Evolutionary conservation across 2,888 invertebrate genomes (phyloP), one percentile per base, ranked within the genome.

Genomic region (Drosophila multiciliata): DNA sequence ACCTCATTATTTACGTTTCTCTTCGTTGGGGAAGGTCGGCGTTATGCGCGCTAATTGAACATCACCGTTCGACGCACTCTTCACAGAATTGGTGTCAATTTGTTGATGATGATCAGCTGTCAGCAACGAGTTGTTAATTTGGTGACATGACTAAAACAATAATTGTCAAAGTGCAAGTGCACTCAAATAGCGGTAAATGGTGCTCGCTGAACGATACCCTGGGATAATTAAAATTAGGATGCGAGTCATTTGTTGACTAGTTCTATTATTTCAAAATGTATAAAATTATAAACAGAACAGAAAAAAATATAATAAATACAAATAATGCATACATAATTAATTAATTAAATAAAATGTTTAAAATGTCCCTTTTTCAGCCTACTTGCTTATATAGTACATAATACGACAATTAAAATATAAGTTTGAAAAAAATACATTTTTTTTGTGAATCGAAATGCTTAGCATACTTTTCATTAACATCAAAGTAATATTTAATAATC

Each of bases 61-160:
- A 38, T 36, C 42, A 49, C 29, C 55, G 73, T 83, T 80, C 83
- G 75, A 69, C 65, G 85, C 77, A 55, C 66, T 68, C 38, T 61
- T 52, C 61, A 36, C 67, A 73, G 76, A 90, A 89, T 87, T 90
- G 89, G 73, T 64, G 76, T 90, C 87, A 87, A 84, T 87, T 90
- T 64, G 54, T 15, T 29, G n/a, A 20, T 17, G 32, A 45, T 58
- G 64, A 59, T 55, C 73, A 69, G 64, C 70, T 74, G 59, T 67
- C 61, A 36, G 9, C 48, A 40, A 26, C 52, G 58, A 23, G 11
- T 33, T 60, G 60, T 66, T 75, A 74, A 75, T 70, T 70, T 64
- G 60, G 15, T 76, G 75, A 68, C 75, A 64, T 73, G 66, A 61
- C 68, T 58, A 54, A 66, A 77, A 61, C 40, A 73, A 48, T 55